Evolutionary conservation across 2,113 vertebrate genomes (phyloP).

Genomic region (Phoenicopterus ruber): DNA sequence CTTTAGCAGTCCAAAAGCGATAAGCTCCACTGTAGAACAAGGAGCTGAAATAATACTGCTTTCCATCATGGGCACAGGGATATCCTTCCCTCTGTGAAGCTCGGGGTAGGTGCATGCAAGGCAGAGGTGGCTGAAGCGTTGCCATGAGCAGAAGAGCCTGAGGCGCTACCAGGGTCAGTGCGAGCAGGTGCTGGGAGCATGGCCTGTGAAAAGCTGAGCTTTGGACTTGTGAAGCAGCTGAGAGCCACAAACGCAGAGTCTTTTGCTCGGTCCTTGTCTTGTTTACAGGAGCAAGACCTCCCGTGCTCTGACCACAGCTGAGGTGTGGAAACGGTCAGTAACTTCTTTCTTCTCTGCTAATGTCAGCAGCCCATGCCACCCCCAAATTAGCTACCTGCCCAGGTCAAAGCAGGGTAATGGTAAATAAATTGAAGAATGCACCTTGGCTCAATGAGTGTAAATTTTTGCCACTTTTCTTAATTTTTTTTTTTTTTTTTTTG

Average conservation of each 20-base stretch:
- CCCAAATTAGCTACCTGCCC: neutral
- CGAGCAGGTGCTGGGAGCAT: neutral
- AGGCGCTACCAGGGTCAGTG: too few relatives aligned
- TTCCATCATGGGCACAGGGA: neutral
- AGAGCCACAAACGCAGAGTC: neutral
- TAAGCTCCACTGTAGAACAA: neutral
- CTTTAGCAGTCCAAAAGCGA: neutral
- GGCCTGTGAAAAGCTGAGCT: neutral
- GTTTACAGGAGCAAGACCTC: neutral
- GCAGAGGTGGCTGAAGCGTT: neutral
- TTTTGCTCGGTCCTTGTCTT: neutral
- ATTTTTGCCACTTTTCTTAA: neutral
- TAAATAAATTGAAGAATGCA: neutral
- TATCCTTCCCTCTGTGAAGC: neutral
- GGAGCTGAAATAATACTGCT: neutral
- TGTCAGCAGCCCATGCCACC: neutral
- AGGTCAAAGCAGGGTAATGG: neutral
- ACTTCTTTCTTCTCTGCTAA: neutral
- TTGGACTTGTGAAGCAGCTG: neutral
- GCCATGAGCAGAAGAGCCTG: neutral
- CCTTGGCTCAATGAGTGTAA: neutral
- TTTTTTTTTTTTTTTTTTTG: neutral
- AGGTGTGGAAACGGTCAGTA: neutral
- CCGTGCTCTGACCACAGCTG: neutral
- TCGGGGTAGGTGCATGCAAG: too few relatives aligned